Evolutionary conservation across 2,888 invertebrate species (phyloP), one percentile per base, ranked within the genome.

Genomic region (Torymus aiolomorphi): DNA sequence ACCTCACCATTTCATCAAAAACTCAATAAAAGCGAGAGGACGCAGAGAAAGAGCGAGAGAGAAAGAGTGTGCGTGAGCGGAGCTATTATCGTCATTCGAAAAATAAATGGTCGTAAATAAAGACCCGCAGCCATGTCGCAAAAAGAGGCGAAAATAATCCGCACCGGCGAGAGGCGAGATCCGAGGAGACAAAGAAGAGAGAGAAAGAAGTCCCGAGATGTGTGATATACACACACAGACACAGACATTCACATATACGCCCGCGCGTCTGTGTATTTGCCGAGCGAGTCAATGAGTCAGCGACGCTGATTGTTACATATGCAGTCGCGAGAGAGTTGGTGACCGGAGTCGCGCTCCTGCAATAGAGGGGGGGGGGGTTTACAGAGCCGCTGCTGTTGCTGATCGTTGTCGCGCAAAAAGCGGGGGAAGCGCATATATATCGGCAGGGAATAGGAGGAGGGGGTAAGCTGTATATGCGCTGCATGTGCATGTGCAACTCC

Each of bases 241-340:
- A 13, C 18, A 71, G 13, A 66, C 57, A 42, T n/a, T 57, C 75
- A 42, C 42, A 8, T 5, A 42, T 42, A 8, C 42, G 1, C n/a
- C n/a, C 42, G 42, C 42, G 42, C 42, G 42, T 8, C 42, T 42
- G 76, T 79, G 80, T 85, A 85, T 85, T 84, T 84, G 84, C 82
- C 83, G 84, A 84, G 80, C 83, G 81, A 86, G 86, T 87, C 86
- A 86, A 85, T 87, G 87, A 88, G 85, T 87, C 86, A 86, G 84
- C 84, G 83, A 72, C 78, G 82, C 74, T 86, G 84, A 86, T 86
- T 87, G 85, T 84, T 84, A 83, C 84, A 83, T 83, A 83, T 82
- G 85, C 84, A 84, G 83, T 82, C 81, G 83, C 82, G 31, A 63
- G 80, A 82, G 31, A 63, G 80, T 78, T 69, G 82, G 82, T 80